These are phyloP conservation scores for Condylostylus longicornis DNA, from an alignment of 1,140 invertebrate species.

Conservation along the genomic window DNA sequence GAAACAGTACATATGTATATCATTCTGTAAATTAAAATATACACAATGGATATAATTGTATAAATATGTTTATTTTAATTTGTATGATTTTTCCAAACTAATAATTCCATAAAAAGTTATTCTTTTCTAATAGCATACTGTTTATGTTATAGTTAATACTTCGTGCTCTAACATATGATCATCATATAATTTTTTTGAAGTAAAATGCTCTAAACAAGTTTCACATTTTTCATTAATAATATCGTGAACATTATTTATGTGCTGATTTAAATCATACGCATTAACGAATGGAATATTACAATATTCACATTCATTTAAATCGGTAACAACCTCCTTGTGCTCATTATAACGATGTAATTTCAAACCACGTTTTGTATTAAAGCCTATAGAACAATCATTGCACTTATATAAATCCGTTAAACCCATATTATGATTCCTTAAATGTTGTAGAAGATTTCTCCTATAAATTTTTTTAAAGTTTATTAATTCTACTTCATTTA, in stretches of 20 bases:
- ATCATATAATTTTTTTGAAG: conserved; percentile 2
- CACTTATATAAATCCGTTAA: not conserved
- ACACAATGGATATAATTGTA: too few species aligned
- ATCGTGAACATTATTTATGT: not conserved
- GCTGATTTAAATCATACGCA: conserved; percentile 1
- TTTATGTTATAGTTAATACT: too few species aligned
- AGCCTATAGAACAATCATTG: conserved; percentile 1
- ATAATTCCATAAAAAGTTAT: too few species aligned
- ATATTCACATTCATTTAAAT: conserved; percentile 5
- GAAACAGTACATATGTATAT: too few species aligned
- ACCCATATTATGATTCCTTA: conserved; percentile 5
- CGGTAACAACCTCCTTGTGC: conserved; percentile 2
- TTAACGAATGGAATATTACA: conserved; percentile 1
- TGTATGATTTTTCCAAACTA: too few species aligned
- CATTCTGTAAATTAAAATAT: too few species aligned
- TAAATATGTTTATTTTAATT: too few species aligned
- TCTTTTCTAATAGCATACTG: too few species aligned
- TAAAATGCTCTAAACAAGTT: not conserved
- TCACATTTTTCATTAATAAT: not conserved
- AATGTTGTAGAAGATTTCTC: conserved; percentile 9
- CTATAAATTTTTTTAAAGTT: conserved; percentile 2
- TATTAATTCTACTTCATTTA: not conserved
- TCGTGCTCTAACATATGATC: conserved; percentile 5
- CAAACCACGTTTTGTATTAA: conserved; percentile 1
- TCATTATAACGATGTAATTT: conserved; percentile 3